Conservation (phyloP, 2,113 vertebrate genomes). For the Mastomys natalensis region DNA sequence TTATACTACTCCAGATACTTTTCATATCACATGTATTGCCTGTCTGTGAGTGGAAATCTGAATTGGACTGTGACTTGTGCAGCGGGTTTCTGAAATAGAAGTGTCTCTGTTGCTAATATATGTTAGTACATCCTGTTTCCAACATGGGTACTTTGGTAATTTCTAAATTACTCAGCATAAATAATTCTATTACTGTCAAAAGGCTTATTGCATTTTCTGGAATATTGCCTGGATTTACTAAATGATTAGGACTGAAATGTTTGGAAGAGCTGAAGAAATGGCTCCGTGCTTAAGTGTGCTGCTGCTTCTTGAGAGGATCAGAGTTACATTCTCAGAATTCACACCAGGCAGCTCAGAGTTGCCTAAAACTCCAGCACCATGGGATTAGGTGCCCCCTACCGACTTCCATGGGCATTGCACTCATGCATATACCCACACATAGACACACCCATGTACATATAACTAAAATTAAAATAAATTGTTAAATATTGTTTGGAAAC, state of each 20-base stretch:
- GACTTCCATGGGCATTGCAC: not conserved
- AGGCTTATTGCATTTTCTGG: not conserved
- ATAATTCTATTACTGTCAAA: slow-evolving; percentile 30
- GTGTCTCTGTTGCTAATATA: not conserved
- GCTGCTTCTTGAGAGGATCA: not conserved
- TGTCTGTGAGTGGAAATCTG: slow-evolving; percentile 5
- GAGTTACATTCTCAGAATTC: not conserved
- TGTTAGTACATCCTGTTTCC: not conserved
- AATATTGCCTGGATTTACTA: not conserved
- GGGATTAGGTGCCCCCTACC: too few relatives aligned
- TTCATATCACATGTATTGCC: not conserved
- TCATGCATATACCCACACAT: not conserved
- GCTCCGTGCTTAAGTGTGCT: too few relatives aligned
- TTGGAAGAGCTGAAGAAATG: not conserved
- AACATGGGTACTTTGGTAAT: not conserved
- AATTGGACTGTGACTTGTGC: not conserved
- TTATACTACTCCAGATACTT: fast-evolving
- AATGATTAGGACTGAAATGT: slow-evolving; percentile 21
- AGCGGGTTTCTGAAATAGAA: slow-evolving; percentile 43
- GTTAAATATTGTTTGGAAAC: slow-evolving; percentile 1
- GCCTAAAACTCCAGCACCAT: not conserved
- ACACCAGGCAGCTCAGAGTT: not conserved
- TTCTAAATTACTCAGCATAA: slow-evolving; percentile 24
- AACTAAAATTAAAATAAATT: not conserved
- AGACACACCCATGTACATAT: not conserved